These are phyloP conservation scores for Acrossocheilus wenchowensis DNA, from an alignment of 2,797 vertebrate genomes.

Conservation along the genomic window DNA sequence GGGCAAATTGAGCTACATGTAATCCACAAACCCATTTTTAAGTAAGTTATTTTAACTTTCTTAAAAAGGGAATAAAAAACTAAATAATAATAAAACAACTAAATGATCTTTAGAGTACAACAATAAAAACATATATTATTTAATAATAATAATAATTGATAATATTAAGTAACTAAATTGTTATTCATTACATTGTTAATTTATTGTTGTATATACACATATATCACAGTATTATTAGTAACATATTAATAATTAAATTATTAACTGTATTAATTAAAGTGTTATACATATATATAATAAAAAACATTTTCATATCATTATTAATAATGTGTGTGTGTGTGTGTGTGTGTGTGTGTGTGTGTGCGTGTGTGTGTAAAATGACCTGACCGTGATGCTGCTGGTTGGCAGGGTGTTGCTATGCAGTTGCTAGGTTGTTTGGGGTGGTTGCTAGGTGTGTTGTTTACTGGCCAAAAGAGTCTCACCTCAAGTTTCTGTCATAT, in stretches of 20 bases:
- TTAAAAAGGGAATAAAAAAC: neutral
- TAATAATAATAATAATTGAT: neutral
- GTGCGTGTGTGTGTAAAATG: too few species aligned
- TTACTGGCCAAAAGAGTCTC: neutral
- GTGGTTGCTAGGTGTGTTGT: neutral
- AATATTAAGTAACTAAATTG: neutral
- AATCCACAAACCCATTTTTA: neutral
- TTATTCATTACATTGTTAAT: neutral
- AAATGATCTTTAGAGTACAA: neutral
- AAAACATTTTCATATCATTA: too few species aligned
- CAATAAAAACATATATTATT: neutral
- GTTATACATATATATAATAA: neutral
- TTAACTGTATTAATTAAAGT: too few species aligned
- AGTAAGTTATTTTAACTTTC: neutral
- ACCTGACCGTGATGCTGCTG: neutral
- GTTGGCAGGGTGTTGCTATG: neutral
- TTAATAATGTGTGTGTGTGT: too few species aligned
- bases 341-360: too few species aligned
- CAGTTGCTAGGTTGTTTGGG: neutral
- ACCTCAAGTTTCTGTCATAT: neutral
- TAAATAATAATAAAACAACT: neutral
- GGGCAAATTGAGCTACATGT: neutral
- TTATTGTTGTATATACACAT: neutral
- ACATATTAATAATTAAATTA: neutral
- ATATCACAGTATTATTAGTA: neutral